phyloP scores from a whole-genome alignment of 2,797 vertebrate genomes.

The Phataginus tricuspis region DNA sequence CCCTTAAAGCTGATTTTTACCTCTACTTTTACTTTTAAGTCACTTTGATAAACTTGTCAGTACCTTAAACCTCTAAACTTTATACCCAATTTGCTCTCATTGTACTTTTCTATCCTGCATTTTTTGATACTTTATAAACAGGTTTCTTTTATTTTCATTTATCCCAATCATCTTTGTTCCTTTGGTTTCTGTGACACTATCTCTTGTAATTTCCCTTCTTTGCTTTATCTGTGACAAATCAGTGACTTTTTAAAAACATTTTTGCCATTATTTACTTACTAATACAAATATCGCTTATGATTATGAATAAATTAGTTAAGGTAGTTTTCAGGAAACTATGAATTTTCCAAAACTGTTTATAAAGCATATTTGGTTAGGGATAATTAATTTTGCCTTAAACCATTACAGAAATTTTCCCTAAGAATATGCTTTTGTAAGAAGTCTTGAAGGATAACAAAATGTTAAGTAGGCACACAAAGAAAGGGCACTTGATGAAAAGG shows the following conservation, averaged over 20 bases:
- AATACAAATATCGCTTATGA: background rate
- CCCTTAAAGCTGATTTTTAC: background rate
- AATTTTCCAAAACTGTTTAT: background rate
- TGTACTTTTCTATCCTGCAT: background rate
- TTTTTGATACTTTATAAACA: background rate
- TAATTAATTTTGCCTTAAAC: slow-evolving; percentile 6
- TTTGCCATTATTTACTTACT: background rate
- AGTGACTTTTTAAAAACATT: background rate
- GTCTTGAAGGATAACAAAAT: background rate
- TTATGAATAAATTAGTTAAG: background rate
- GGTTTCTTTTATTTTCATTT: background rate
- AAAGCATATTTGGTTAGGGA: background rate
- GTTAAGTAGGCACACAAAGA: background rate
- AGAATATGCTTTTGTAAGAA: background rate
- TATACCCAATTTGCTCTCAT: background rate
- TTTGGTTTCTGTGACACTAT: background rate
- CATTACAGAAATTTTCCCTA: background rate
- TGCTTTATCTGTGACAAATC: background rate
- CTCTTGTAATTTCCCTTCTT: background rate
- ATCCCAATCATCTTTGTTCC: background rate
- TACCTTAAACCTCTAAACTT: background rate
- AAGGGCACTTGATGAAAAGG: background rate
- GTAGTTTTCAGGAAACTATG: background rate
- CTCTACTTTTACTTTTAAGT: background rate
- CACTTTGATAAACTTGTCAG: background rate